Conservation (phyloP, 2,888 invertebrate species). For the Hypena proboscidalis region DNA sequence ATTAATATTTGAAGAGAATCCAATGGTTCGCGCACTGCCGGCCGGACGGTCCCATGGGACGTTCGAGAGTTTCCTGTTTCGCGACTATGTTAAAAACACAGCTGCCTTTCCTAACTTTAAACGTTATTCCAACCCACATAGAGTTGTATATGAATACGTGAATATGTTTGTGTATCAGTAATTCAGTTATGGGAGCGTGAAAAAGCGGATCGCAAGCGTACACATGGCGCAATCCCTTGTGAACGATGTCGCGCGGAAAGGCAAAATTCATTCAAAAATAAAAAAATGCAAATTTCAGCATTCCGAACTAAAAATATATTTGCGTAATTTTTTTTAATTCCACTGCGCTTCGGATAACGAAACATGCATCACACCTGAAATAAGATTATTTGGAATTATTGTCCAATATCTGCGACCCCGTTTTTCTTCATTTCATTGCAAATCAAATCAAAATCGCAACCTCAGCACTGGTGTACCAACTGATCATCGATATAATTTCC, state of each 20-base stretch:
- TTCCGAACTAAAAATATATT: slow-evolving; percentile 14
- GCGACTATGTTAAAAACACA: slow-evolving; percentile 15
- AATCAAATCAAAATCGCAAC: too few species aligned
- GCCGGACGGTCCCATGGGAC: slow-evolving; percentile 44
- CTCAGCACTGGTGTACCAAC: too few species aligned
- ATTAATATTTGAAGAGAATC: slow-evolving; percentile 52
- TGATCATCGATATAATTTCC: too few species aligned
- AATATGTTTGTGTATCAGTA: slow-evolving; percentile 43
- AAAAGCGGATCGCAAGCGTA: slow-evolving; percentile 55
- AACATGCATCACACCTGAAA: too few species aligned
- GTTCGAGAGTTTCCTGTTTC: slow-evolving; percentile 37
- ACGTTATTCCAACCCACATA: slow-evolving; percentile 30
- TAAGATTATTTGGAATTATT: too few species aligned
- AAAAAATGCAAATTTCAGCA: slow-evolving; percentile 24
- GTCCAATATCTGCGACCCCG: too few species aligned
- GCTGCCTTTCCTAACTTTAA: slow-evolving; percentile 13
- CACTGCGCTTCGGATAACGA: slow-evolving; percentile 1
- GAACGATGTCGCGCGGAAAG: slow-evolving; percentile 54
- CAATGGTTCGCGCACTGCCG: slow-evolving; percentile 45
- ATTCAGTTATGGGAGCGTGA: slow-evolving; percentile 60
- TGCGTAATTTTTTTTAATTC: slow-evolving; percentile 9
- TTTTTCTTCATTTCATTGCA: too few species aligned
- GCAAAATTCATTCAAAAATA: slow-evolving; percentile 49
- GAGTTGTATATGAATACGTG: slow-evolving; percentile 7
- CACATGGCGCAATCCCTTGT: slow-evolving; percentile 56